Base-by-base conservation (phyloP, 2,797 vertebrate genomes). In the Merluccius polli region DNA sequence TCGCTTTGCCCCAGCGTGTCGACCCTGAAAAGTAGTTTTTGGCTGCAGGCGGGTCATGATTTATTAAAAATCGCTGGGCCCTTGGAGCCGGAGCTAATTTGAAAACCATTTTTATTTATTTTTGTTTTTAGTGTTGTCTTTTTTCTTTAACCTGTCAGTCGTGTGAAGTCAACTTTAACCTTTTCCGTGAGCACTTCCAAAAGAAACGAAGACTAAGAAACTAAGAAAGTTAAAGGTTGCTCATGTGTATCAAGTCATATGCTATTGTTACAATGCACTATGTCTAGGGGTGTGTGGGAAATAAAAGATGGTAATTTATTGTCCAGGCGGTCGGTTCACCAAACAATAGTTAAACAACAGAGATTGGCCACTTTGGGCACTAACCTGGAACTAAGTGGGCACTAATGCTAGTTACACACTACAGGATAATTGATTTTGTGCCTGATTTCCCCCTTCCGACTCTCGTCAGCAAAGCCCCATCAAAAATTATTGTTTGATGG, bases 41-140 rank as follows among this genome's bases (percentile, higher is more conserved):
- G 79, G 88, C 92, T 93, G 83, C 84, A 91, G 92, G 90, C 88
- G 11, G 77, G 83, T 91, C 87, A 93, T 94, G 91, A 94, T 93
- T 94, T 94, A 94, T 94, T 94, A 91, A 93, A 90, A 93, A 92
- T 92, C 83, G 85, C 85, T 84, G 81, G 89, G 86, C 92, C 90
- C 89, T 88, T 83, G 90, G 59, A 93, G 91, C 86, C 82, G 86
- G 81, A 86, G 83, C 88, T 92, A 85, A 92, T 92, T 89, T 92
- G 81, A 93, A 92, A 91, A 84, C 84, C 81, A 83, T 91, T 92
- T 38, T 87, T 82, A 84, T 91, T 87, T 91, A 90, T 94, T 89
- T 90, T 82, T 88, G 85, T 90, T 89, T 82, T 72, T 69, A 31
- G 67, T 59, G 52, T 48, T 48, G 16, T 48, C 18, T 29, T 29